These are phyloP conservation scores for Colletes gigas DNA, from an alignment of 1,140 invertebrate genomes.

Conservation along the genomic window DNA sequence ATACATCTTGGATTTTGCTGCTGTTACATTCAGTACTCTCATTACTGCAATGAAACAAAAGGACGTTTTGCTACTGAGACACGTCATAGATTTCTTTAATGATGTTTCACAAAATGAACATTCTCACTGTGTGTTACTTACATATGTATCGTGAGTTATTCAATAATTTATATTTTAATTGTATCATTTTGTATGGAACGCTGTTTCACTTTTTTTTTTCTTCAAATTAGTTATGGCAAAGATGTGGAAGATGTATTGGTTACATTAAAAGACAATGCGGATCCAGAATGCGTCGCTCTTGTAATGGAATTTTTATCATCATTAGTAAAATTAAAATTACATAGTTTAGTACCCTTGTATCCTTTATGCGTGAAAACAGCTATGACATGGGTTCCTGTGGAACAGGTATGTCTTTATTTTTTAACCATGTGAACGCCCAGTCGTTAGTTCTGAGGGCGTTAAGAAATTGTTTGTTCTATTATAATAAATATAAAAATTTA, in stretches of 20 bases:
- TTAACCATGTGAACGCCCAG: too few relatives aligned
- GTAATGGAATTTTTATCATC: conserved; percentile 82
- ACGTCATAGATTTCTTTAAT: conserved; percentile 83
- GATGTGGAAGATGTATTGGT: conserved; percentile 71
- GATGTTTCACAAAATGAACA: conserved; percentile 78
- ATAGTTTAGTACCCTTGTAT: conserved; percentile 75
- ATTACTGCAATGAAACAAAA: conserved; percentile 78
- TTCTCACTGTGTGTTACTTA: conserved; percentile 63
- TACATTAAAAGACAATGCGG: conserved; percentile 66
- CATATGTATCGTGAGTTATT: conserved; percentile 66
- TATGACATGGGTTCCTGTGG: conserved; percentile 78
- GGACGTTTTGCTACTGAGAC: conserved; percentile 79
- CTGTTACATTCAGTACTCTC: conserved; percentile 80
- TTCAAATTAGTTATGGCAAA: conserved; percentile 65
- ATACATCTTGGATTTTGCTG: conserved; percentile 80
- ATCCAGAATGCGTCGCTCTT: conserved; percentile 78
- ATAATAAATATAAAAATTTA: neutral
- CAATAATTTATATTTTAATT: conserved; percentile 24
- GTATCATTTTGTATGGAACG: conserved; percentile 12
- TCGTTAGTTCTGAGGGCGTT: too few relatives aligned
- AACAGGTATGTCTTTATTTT: conserved; percentile 66
- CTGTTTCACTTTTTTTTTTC: conserved; percentile 34
- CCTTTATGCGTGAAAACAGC: conserved; percentile 76
- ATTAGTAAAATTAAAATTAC: conserved; percentile 77
- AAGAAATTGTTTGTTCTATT: too few relatives aligned